Conservation (phyloP, 2,797 vertebrate species). For the Oreortyx pictus region DNA sequence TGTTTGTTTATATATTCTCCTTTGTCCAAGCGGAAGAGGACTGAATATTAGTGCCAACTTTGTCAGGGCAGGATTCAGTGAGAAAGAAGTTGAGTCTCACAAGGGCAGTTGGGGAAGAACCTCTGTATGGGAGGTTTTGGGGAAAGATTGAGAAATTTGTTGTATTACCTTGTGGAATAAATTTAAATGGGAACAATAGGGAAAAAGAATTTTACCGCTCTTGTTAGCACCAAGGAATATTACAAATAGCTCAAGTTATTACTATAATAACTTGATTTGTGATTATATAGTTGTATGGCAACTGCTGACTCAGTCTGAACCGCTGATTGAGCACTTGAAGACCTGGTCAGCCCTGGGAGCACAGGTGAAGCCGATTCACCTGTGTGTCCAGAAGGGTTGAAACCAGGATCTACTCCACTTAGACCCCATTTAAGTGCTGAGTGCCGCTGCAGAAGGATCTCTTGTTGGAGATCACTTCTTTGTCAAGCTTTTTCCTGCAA, state of each 20-base stretch:
- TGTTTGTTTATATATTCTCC: not conserved
- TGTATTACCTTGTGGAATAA: not conserved
- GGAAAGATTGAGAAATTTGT: not conserved
- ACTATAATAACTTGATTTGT: not conserved
- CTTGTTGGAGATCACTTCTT: too few species aligned
- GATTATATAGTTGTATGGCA: not conserved
- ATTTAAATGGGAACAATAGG: not conserved
- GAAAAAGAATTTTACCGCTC: not conserved
- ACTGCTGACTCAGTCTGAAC: too few species aligned
- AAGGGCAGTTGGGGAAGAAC: not conserved
- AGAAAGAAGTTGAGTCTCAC: not conserved
- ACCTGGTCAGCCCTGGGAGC: too few species aligned
- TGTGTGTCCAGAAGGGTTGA: too few species aligned
- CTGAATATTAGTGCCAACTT: not conserved
- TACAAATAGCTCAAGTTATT: not conserved
- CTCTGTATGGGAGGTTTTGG: not conserved
- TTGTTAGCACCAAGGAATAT: not conserved
- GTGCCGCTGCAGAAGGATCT: too few species aligned
- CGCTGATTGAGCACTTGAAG: too few species aligned
- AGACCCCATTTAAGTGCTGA: too few species aligned
- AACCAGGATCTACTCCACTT: too few species aligned
- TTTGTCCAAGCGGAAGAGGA: not conserved
- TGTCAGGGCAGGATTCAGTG: not conserved
- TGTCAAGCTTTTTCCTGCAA: not conserved
- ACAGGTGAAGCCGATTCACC: too few species aligned